Evolutionary conservation across 2,113 vertebrate genomes (phyloP), one percentile per base, ranked within the genome.

Genomic region (Urocynchramus pylzowi): DNA sequence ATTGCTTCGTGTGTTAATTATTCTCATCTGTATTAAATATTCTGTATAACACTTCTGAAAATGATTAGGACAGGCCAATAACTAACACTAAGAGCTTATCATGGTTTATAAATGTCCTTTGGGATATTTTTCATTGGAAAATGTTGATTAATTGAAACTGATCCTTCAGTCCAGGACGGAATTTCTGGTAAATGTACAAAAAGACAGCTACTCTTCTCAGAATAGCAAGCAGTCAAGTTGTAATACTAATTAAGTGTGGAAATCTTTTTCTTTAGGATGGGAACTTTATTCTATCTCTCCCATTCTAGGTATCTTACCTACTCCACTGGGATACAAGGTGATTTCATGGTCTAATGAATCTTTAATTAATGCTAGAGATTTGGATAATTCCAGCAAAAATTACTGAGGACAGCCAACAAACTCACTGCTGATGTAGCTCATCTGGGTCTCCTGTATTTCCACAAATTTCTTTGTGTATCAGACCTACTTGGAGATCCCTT

Each of bases 21-120:
- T 97, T 92, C 95, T 95, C 94, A 87, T 89, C 91, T 90, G 60
- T 95, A 96, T 97, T 95, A 97, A 96, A 93, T 84, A 95, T 97
- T 97, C 96, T 89, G 95, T 93, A 63, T 89, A 90, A 96, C 95
- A 95, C 94, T 93, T 95, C 86, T 95, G 86, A 92, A 95, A 97
- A 95, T 95, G 20, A 95, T 95, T 95, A 95, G 89, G 47, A 92
- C 84, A 93, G 86, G 80, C 95, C 91, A 93, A 90, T 95, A 93
- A 95, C 94, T 95, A 95, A 90, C 64, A 89, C 68, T 87, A 95
- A 89, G 90, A 89, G 76, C 89, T 96, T 96, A 95, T 95, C 94
- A 90, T 41, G 64, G 69, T 89, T 95, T 96, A 89, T 67, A 95
- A 93, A 95, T 84, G 45, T 95, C 94, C 93, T 89, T 89, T 95